phyloP scores from a whole-genome alignment of 2,888 invertebrate genomes.

The Leucophenga maculata region DNA sequence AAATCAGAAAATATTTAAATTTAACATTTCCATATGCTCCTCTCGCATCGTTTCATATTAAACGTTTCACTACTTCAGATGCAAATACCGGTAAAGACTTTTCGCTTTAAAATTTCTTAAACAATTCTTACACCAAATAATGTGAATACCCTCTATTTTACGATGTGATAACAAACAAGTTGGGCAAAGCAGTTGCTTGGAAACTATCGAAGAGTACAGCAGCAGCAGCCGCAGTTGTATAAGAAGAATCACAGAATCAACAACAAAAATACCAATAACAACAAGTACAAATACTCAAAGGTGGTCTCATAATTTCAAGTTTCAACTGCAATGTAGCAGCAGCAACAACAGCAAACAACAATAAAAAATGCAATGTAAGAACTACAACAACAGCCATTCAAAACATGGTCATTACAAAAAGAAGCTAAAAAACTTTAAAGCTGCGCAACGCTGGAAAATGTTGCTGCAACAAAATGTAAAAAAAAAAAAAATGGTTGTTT shows the following conservation, averaged over 20 bases:
- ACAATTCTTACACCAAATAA: too few relatives aligned
- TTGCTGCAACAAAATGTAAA: not conserved
- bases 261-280: slow-evolving; percentile 27
- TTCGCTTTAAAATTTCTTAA: too few relatives aligned
- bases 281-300: slow-evolving; percentile 58
- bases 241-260: slow-evolving; percentile 18
- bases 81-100: too few relatives aligned
- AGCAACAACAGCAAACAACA: slow-evolving; percentile 30
- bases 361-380: slow-evolving; percentile 18
- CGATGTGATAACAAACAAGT: slow-evolving; percentile 20
- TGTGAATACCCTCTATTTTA: not conserved
- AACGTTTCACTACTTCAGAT: too few relatives aligned
- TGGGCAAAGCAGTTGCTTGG: not conserved
- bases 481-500: slow-evolving; percentile 1
- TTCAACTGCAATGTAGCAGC: slow-evolving; percentile 37
- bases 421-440: slow-evolving; percentile 1
- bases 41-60: too few relatives aligned
- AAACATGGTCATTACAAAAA: not conserved
- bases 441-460: slow-evolving; percentile 1
- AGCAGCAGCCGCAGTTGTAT: not conserved
- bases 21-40: too few relatives aligned
- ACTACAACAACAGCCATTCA: not conserved
- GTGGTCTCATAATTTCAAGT: slow-evolving; percentile 62
- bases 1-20: too few relatives aligned
- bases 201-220: too few relatives aligned